These are phyloP conservation scores for Drosophila incognita DNA, from an alignment of 2,888 invertebrate species.

Conservation along the genomic window DNA sequence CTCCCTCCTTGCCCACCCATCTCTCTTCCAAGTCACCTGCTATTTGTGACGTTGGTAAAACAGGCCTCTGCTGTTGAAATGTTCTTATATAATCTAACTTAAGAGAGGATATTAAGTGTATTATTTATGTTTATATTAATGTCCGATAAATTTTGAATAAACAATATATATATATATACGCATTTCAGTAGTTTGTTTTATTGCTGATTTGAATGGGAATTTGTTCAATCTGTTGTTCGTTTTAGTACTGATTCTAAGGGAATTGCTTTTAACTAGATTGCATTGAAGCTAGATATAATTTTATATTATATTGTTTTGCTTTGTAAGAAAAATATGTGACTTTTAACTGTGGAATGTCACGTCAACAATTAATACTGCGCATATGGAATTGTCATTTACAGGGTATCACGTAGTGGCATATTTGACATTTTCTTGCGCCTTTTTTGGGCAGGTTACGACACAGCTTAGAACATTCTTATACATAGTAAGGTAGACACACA, in stretches of 20 bases:
- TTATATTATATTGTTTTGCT: neutral
- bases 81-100: slow-evolving; percentile 15
- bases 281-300: neutral
- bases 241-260: too few species aligned
- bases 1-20: neutral
- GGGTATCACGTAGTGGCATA: slow-evolving; percentile 19
- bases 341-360: neutral
- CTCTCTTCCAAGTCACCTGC: slow-evolving; percentile 43
- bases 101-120: slow-evolving; percentile 4
- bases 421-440: neutral
- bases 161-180: neutral
- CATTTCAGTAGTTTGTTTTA: neutral
- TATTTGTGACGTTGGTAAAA: slow-evolving; percentile 34
- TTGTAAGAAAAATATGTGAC: neutral
- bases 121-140: neutral
- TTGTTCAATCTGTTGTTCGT: neutral
- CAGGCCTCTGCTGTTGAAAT: neutral
- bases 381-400: neutral
- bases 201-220: neutral
- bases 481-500: slow-evolving; percentile 8
- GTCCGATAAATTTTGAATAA: neutral
- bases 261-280: too few species aligned
- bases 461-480: slow-evolving; percentile 44
- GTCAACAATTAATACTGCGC: neutral
- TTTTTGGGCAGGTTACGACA: slow-evolving; percentile 61